These are phyloP conservation scores for Callorhinus ursinus DNA, from an alignment of 2,113 vertebrate species.

Conservation along the genomic window DNA sequence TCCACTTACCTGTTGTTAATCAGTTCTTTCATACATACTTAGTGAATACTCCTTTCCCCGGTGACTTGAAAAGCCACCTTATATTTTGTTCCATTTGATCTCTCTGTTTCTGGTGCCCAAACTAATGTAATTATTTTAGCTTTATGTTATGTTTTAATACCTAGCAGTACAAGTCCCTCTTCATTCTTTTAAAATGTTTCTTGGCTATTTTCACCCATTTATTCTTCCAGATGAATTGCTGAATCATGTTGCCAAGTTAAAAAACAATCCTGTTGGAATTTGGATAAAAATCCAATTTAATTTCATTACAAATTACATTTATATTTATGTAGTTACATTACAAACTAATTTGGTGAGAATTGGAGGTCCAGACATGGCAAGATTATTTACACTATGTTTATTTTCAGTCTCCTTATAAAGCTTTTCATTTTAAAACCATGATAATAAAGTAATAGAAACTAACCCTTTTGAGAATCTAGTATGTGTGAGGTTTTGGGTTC, in stretches of 20 bases:
- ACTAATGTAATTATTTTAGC: background rate
- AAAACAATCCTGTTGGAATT: background rate
- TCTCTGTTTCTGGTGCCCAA: background rate
- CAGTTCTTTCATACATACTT: background rate
- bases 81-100: conserved; percentile 3
- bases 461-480: background rate
- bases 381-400: background rate
- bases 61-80: background rate
- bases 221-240: background rate
- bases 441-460: background rate
- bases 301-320: background rate
- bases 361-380: background rate
- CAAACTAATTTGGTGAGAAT: background rate
- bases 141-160: background rate
- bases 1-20: background rate
- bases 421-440: conserved; percentile 18
- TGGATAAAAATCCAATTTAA: background rate
- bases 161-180: background rate
- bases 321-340: background rate
- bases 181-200: background rate
- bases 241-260: background rate
- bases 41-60: background rate
- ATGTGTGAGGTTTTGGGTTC: background rate
- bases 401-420: background rate
- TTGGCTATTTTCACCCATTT: background rate